Evolutionary conservation across 1,140 invertebrate genomes (phyloP).

Genomic region (Aphelinus certus): DNA sequence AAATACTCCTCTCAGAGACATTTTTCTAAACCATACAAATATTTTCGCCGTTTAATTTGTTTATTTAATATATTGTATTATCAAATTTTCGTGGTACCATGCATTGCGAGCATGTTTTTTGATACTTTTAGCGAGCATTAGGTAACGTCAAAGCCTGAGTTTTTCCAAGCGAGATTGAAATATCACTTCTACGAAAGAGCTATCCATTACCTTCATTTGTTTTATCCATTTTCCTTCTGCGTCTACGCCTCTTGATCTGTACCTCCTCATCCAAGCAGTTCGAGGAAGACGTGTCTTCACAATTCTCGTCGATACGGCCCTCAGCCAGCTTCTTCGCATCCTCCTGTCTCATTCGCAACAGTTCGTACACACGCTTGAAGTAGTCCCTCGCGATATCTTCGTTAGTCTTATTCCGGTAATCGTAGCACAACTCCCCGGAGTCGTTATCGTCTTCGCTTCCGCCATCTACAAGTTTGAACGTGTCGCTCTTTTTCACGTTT

Average conservation of each 20-base stretch:
- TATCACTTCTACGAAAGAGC: too few relatives aligned
- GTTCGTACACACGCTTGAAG: slow-evolving; percentile 59
- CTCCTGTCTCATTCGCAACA: slow-evolving; percentile 53
- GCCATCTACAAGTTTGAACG: slow-evolving; percentile 57
- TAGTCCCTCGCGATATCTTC: slow-evolving; percentile 57
- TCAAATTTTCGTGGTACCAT: too few relatives aligned
- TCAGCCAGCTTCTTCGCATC: slow-evolving; percentile 39
- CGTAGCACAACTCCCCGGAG: slow-evolving; percentile 32
- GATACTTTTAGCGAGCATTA: too few relatives aligned
- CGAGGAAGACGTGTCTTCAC: slow-evolving; percentile 50
- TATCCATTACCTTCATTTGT: slow-evolving; percentile 49
- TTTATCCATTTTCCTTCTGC: slow-evolving; percentile 46
- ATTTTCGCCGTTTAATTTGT: too few relatives aligned
- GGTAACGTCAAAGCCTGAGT: too few relatives aligned
- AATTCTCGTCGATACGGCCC: slow-evolving; percentile 23
- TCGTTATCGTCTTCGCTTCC: slow-evolving; percentile 34
- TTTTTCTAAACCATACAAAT: too few relatives aligned
- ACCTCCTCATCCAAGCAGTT: slow-evolving; percentile 45
- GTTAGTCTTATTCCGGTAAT: slow-evolving; percentile 48
- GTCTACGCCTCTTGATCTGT: slow-evolving; percentile 43
- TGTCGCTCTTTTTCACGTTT: slow-evolving; percentile 60
- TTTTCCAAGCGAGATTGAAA: too few relatives aligned
- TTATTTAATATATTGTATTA: too few relatives aligned
- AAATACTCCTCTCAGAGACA: too few relatives aligned
- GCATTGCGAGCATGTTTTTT: too few relatives aligned